Evolutionary conservation across 2,113 vertebrate species (phyloP).

Genomic region (Oreochromis spilurus): DNA sequence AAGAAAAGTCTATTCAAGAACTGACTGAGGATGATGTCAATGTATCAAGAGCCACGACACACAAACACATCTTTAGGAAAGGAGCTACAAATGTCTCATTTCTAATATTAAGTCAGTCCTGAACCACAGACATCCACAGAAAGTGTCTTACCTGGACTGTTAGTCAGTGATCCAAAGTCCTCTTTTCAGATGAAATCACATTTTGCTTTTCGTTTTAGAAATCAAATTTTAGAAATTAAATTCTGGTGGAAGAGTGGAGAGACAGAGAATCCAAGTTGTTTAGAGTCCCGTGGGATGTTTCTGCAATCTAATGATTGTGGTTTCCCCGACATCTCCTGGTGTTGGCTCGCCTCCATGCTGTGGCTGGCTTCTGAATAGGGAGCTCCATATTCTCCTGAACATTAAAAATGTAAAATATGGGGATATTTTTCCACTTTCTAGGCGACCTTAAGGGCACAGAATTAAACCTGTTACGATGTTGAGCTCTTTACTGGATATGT

Average conservation of each 20-base stretch:
- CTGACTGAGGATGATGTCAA: neutral
- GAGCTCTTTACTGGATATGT: neutral
- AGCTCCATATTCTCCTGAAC: neutral
- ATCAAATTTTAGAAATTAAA: neutral
- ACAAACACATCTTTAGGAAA: neutral
- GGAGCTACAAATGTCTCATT: neutral
- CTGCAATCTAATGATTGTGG: neutral
- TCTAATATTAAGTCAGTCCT: neutral
- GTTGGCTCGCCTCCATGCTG: neutral
- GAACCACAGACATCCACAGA: neutral
- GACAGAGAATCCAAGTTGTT: neutral
- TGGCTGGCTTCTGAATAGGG: no score
- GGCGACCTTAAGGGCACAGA: neutral
- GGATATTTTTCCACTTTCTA: neutral
- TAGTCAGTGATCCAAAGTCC: neutral
- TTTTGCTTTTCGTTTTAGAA: neutral
- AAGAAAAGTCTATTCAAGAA: neutral
- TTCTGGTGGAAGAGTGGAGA: neutral
- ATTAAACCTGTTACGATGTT: neutral
- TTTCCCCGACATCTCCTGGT: neutral
- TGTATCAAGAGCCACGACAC: neutral
- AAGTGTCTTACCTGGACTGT: neutral
- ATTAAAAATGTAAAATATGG: neutral
- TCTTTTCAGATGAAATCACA: neutral
- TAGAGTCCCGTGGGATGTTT: neutral